Evolutionary conservation across 2,113 vertebrate species (phyloP).

Genomic region (Galemys pyrenaicus): DNA sequence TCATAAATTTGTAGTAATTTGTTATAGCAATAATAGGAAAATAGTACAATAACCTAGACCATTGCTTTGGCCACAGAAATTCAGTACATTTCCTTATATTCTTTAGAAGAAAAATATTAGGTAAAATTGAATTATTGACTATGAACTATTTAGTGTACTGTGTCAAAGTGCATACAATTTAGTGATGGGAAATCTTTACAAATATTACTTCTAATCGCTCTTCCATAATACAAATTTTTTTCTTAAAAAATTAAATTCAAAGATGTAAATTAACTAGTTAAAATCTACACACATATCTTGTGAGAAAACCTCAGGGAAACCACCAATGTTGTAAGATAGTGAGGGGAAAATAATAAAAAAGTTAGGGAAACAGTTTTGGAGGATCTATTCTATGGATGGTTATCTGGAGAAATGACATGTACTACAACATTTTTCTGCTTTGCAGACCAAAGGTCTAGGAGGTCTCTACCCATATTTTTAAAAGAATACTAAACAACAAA

Average conservation of each 20-base stretch:
- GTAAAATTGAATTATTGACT: constrained; percentile 13
- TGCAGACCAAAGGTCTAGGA: constrained; percentile 52
- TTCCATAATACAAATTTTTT: not conserved
- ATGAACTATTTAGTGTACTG: not conserved
- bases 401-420: not conserved
- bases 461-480: constrained; percentile 7
- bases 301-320: not conserved
- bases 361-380: not conserved
- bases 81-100: not conserved
- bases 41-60: not conserved
- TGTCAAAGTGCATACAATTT: not conserved
- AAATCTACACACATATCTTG: not conserved
- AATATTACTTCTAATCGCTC: not conserved
- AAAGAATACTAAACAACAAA: constrained; percentile 64
- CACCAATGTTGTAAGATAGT: constrained; percentile 42
- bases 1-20: not conserved
- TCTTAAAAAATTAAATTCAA: constrained; percentile 24
- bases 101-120: constrained; percentile 4
- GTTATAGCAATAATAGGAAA: not conserved
- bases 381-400: constrained; percentile 30
- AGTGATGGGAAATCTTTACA: not conserved
- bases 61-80: not conserved
- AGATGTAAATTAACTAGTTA: not conserved
- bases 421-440: not conserved
- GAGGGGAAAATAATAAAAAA: not conserved